Evolutionary conservation across 2,888 invertebrate species (phyloP), one percentile per base, ranked within the genome.

Genomic region (Amiota minor): DNA sequence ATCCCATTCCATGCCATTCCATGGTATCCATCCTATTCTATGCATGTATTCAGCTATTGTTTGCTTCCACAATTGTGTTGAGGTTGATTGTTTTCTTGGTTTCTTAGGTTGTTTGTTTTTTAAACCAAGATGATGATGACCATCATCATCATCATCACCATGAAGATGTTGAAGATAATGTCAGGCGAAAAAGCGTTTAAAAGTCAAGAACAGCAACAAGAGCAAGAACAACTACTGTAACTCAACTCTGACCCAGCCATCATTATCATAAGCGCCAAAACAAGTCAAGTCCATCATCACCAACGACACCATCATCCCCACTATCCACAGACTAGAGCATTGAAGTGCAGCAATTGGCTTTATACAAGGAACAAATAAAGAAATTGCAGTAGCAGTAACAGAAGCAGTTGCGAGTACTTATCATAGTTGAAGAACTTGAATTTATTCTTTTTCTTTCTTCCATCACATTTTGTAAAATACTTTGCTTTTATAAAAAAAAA

Each of bases 51-150:
- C 16, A 20, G 9, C 64, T 16, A 59, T 56, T 56, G 50, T 16
- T 69, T 56, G 75, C 61, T 71, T 65, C 50, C 67, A 70, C 70
- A 72, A 62, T 70, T 70, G 74, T 72, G 35, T 62, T 62, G 62
- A 35, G 35, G 55, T 18, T 55, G 55, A 1, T 55, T 11, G 14
- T 9, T 53, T 53, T 8, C 10, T 14, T 8, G 50, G 12, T 12
- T 53, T 55, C 55, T 55, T n/a, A 55, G 1, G 55, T 55, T 35
- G 35, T 35, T 35, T 35, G 6, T 35, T 35, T 35, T 1, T 35
- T 35, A 8, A 35, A 35, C 6, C 18, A 53, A n/a, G 2, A 16
- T 16, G 9, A 53, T 16, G 16, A 53, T 53, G 53, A 53, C 12
- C 6, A 53, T 16, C 11, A 53, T 16, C 6, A 53, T 53, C 11